phyloP scores from a whole-genome alignment of 1,140 invertebrate genomes.

The Sinella curviseta region DNA sequence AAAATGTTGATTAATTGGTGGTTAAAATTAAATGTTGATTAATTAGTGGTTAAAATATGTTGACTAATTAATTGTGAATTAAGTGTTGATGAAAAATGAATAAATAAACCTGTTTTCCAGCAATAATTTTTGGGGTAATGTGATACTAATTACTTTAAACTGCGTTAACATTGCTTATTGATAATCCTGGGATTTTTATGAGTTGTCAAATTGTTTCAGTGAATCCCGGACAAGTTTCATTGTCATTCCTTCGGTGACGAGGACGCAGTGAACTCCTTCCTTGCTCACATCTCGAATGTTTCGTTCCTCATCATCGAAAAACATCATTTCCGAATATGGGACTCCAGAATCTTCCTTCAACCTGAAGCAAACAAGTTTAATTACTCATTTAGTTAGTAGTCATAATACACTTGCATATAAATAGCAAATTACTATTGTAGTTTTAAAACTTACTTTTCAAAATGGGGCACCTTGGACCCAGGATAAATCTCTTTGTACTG shows the following conservation, averaged over 20 bases:
- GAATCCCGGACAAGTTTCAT: slow-evolving; percentile 58
- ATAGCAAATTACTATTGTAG: neutral
- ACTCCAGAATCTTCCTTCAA: slow-evolving; percentile 62
- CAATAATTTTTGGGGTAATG: no score
- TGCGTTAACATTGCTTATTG: no score
- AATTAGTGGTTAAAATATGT: no score
- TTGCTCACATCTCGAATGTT: slow-evolving; percentile 51
- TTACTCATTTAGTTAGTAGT: no score
- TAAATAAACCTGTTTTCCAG: no score
- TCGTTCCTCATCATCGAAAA: slow-evolving; percentile 49
- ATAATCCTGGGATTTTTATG: neutral
- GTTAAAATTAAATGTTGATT: no score
- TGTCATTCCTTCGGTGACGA: slow-evolving; percentile 61
- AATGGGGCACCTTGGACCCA: slow-evolving; percentile 69
- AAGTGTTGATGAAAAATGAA: no score
- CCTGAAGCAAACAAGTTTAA: no score
- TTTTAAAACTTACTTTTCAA: slow-evolving; percentile 62
- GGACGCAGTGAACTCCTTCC: slow-evolving; percentile 62
- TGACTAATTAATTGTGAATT: no score
- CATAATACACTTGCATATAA: no score
- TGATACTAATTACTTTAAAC: no score
- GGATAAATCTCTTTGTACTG: slow-evolving; percentile 74
- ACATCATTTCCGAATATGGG: slow-evolving; percentile 65
- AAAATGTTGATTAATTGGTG: no score
- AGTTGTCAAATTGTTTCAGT: slow-evolving; percentile 55